Percentiles rank a stretch among this genome's conserved stretches.
These are phyloP conservation scores for Lanius ludovicianus DNA, from an alignment of 2,113 vertebrate species.

Conservation along the genomic window DNA sequence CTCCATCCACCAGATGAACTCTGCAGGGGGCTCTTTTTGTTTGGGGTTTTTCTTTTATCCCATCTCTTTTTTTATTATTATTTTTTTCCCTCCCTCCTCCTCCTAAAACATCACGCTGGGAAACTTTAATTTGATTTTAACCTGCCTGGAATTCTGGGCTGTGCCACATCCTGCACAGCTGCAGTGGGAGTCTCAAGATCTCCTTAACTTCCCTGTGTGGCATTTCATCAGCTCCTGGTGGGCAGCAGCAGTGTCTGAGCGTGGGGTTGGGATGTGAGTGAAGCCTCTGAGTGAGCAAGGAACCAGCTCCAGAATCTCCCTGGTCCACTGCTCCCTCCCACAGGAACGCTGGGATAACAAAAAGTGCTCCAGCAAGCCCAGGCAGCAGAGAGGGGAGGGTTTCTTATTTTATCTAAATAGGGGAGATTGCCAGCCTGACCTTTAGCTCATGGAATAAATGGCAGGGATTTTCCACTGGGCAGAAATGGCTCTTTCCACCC, in stretches of 20 bases:
- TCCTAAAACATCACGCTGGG: slow-evolving; percentile 34
- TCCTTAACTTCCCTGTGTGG: neutral
- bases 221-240: neutral
- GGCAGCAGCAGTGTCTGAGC: neutral
- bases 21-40: slow-evolving; percentile 34
- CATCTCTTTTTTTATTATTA: neutral
- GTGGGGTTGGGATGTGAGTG: neutral
- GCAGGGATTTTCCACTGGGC: neutral
- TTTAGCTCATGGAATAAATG: neutral
- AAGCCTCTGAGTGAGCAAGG: neutral
- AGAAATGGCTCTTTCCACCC: neutral
- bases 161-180: neutral
- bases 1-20: slow-evolving; percentile 66
- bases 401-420: neutral
- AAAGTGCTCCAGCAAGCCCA: neutral
- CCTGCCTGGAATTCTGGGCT: neutral
- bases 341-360: neutral
- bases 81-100: neutral
- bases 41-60: neutral
- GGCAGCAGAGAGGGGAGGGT: neutral
- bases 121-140: slow-evolving; percentile 59
- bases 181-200: neutral
- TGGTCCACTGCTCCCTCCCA: neutral
- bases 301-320: neutral
- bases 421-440: neutral